phyloP scores from a whole-genome alignment of 1,140 invertebrate genomes.

The Marisa cornuarietis region DNA sequence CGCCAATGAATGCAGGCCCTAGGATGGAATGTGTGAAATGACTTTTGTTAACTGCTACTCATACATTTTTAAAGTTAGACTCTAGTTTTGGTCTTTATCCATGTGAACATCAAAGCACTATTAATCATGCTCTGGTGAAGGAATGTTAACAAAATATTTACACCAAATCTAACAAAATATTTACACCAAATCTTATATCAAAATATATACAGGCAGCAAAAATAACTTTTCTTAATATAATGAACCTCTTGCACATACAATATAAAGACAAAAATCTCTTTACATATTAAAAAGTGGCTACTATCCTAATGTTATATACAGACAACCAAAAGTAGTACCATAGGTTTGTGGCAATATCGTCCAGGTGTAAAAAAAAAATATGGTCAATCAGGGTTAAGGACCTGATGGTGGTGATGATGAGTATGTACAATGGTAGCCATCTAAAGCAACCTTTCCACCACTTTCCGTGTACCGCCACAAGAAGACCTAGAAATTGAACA shows the following conservation, averaged over 20 bases:
- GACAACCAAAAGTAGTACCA: neutral
- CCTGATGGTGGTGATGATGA: neutral
- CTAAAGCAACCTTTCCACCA: neutral
- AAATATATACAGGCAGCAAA: neutral
- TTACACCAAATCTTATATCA: neutral
- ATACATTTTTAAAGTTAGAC: no score
- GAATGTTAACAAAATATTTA: neutral
- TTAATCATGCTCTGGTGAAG: no score
- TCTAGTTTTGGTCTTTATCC: no score
- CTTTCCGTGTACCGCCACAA: no score
- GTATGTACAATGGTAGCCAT: neutral
- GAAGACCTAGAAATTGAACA: neutral
- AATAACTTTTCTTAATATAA: neutral
- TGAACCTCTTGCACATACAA: neutral
- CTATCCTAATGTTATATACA: neutral
- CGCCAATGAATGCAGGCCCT: no score
- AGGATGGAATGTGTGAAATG: no score
- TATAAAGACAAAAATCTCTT: neutral
- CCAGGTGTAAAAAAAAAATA: neutral
- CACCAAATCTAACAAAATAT: neutral
- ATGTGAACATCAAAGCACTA: no score
- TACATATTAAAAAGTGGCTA: neutral
- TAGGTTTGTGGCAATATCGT: neutral
- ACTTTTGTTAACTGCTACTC: no score
- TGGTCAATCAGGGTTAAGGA: neutral